Percentiles rank a stretch among this genome's conserved stretches.
Conservation (phyloP, 1,140 invertebrate species). For the Zophobas atratus region DNA sequence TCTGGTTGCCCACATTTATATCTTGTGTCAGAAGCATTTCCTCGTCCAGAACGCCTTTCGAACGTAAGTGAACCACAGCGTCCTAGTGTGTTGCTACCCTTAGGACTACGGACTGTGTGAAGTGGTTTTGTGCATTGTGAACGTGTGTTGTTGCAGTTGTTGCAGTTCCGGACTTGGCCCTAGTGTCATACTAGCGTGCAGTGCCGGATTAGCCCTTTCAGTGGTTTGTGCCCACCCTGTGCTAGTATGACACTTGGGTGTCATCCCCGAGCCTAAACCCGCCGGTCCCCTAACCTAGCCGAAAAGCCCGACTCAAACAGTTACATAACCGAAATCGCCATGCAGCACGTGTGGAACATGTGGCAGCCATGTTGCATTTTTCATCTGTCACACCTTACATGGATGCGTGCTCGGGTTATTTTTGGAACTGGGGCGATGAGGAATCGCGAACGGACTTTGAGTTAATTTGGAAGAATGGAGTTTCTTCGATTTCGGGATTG, state of each 20-base stretch:
- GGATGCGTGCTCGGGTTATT: slow-evolving; percentile 14
- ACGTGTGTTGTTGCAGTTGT: slow-evolving; percentile 13
- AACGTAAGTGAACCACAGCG: slow-evolving; percentile 82
- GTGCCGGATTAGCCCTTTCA: slow-evolving; percentile 29
- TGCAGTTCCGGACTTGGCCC: not conserved
- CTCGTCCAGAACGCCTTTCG: slow-evolving; percentile 93
- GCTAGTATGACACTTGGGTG: slow-evolving; percentile 55
- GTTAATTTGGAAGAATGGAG: not conserved
- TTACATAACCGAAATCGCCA: slow-evolving; percentile 20
- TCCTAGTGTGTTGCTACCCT: slow-evolving; percentile 61
- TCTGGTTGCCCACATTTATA: slow-evolving; percentile 92
- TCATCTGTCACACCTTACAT: slow-evolving; percentile 40
- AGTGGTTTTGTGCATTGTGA: slow-evolving; percentile 48
- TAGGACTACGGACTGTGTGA: slow-evolving; percentile 42
- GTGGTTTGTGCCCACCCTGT: slow-evolving; percentile 45
- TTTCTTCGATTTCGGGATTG: slow-evolving; percentile 2
- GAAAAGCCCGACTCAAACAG: not conserved
- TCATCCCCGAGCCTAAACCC: slow-evolving; percentile 5
- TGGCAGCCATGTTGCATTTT: slow-evolving; percentile 38
- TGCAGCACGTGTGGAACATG: slow-evolving; percentile 31
- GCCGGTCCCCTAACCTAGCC: not conserved
- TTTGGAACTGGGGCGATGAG: slow-evolving; percentile 30
- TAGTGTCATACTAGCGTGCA: slow-evolving; percentile 53
- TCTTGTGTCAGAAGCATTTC: slow-evolving; percentile 76
- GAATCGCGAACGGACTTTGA: not conserved